Evolutionary conservation across 2,113 vertebrate genomes (phyloP), one percentile per base, ranked within the genome.

Genomic region (Heliornis fulica): DNA sequence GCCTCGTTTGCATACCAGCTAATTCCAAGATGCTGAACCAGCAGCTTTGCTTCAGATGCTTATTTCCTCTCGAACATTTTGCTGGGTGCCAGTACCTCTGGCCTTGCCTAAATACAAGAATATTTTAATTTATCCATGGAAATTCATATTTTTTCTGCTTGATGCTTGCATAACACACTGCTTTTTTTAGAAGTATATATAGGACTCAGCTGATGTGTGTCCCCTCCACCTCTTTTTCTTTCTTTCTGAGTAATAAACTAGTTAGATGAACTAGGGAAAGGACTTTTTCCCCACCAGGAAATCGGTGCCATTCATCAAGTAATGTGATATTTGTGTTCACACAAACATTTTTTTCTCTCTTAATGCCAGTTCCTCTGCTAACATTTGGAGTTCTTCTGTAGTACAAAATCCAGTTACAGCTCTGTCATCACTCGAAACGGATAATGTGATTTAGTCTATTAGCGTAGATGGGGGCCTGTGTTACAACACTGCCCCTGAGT

Each of bases 321-420:
- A 21, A 34, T 15, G 17, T 70, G 63, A 2, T 40, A 51, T 69
- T 74, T 61, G n/a, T 83, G 43, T 77, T 43, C 25, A 22, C 50
- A 63, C 64, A 77, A 84, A 64, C 19, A 32, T 43, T 70, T 95
- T 43, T 70, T 95, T 82, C 50, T 56, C 31, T 76, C 51, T 68
- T 60, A 54, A 75, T 32, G 4, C 26, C 4, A 9, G n/a, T 56
- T 78, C 38, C 51, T 50, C 32, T 80, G 64, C 51, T 34, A 40
- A 77, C 51, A 78, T 75, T 59, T 79, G 71, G 83, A 54, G 72
- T 75, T 80, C 59, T 90, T 78, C 83, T 89, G 79, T 19, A 40
- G 40, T 7, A 10, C 38, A 11, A 93, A 95, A 94, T 95, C 94
- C 93, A 38, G 8, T 96, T 88, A 92, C n/a, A 87, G 85, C 75